Evolutionary conservation across 2,888 invertebrate genomes (phyloP), one percentile per base, ranked within the genome.

Genomic region (Watsonalla cultraria): DNA sequence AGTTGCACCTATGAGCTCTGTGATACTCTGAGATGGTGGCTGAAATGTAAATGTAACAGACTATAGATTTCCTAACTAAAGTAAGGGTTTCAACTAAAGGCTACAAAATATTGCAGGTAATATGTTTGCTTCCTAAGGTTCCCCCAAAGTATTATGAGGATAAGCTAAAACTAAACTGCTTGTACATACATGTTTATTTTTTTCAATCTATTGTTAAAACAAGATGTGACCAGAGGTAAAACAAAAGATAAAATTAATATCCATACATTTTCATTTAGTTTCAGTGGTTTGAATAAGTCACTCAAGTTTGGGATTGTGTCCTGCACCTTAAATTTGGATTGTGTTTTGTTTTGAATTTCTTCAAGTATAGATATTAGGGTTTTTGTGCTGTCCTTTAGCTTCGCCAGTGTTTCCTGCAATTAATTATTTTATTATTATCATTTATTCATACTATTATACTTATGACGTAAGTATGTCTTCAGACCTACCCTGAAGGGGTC

Each of bases 381-480:
- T 60, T 71, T 82, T 2, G 88, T 88, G 57, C 88, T 87, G 15
- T 83, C 77, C 61, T 85, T 84, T 34, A 88, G 63, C 56, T 74
- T 75, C 6, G 63, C 46, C 34, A 85, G 54, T 8, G 78, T 63
- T 42, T 78, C 76, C 86, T 87, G 70, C 55, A 82, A 79, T 47
- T 15, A 34, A 7, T 15, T 46, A 13, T 34, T 46, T 24, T 24
- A 24, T 24, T 24, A 24, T 24, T 24, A 24, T 24, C 24, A 24
- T 4, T 24, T 24, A 4, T 24, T 24, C 1, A 24, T 24, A 24
- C 1, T 24, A 24, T 24, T 24, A 24, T 24, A 24, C 24, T 24
- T 24, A 24, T 24, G 24, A 24, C 24, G 24, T 24, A 24, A 24
- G 24, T 24, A 24, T 4, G 24, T 24, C 24, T 24, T 24, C 24